Conservation (phyloP, 53 echinoderm and acorn worm species). For the Actinopyga echinites region DNA sequence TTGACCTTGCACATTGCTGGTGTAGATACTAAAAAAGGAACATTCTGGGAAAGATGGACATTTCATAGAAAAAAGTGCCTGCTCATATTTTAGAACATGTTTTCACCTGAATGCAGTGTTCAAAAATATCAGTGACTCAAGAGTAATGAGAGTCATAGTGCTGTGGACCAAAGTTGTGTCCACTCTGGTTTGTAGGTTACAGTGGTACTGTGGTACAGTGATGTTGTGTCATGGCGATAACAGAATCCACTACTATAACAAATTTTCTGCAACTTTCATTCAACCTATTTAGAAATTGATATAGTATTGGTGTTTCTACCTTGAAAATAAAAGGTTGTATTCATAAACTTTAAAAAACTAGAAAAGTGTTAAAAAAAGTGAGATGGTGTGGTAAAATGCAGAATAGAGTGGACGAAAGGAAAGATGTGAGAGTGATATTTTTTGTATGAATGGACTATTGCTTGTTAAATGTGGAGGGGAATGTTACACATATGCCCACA, state of each 20-base stretch:
- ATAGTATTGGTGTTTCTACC: slow-evolving; percentile 42
- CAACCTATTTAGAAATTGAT: slow-evolving; percentile 14
- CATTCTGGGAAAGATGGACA: background rate
- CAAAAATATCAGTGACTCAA: background rate
- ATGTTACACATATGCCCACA: too few relatives aligned
- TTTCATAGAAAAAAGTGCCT: slow-evolving; percentile 30
- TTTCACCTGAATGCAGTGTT: background rate
- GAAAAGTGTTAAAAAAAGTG: too few relatives aligned
- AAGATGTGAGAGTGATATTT: too few relatives aligned
- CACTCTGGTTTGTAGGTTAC: background rate
- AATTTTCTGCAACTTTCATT: slow-evolving; percentile 29
- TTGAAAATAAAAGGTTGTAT: slow-evolving; percentile 42
- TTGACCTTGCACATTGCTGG: too few relatives aligned
- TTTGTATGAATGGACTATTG: too few relatives aligned
- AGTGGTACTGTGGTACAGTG: background rate
- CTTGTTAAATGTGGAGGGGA: too few relatives aligned
- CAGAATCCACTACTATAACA: slow-evolving; percentile 8
- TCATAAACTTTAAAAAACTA: background rate
- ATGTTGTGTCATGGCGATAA: slow-evolving; percentile 15
- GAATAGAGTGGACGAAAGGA: too few relatives aligned
- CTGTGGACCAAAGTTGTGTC: slow-evolving; percentile 31
- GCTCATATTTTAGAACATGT: slow-evolving; percentile 2
- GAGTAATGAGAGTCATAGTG: background rate
- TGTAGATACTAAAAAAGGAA: slow-evolving; percentile 2
- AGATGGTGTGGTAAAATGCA: too few relatives aligned